phyloP scores from a whole-genome alignment of 2,113 vertebrate species.

The Rynchops niger region DNA sequence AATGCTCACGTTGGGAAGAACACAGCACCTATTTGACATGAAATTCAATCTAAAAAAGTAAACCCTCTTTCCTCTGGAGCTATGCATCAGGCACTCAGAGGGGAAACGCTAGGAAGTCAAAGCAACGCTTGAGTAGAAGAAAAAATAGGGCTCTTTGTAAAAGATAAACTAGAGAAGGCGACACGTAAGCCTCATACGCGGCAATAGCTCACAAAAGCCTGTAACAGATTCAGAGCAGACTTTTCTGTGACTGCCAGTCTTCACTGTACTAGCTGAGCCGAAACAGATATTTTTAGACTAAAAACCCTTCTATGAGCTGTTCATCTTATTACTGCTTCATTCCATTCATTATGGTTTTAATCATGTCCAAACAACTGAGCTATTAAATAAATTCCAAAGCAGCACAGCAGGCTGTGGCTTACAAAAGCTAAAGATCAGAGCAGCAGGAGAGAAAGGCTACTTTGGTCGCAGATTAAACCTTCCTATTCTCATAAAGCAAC shows the following conservation, averaged over 20 bases:
- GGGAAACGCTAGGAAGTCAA: neutral
- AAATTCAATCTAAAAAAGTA: neutral
- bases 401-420: neutral
- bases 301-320: neutral
- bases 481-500: neutral
- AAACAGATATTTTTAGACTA: constrained; percentile 1
- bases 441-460: neutral
- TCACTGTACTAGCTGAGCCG: neutral
- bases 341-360: constrained; percentile 21
- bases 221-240: neutral
- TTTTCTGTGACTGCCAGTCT: neutral
- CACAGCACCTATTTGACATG: neutral
- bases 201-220: neutral
- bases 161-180: neutral
- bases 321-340: neutral
- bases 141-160: neutral
- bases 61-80: neutral
- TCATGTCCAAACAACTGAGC: constrained; percentile 18
- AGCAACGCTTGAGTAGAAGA: neutral
- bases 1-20: fast-evolving
- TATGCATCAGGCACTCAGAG: neutral
- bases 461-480: neutral
- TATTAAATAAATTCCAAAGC: neutral
- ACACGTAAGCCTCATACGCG: neutral
- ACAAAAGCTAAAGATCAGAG: constrained; percentile 4